A percentile compares a stretch with the other conserved stretches of the same genome.
Conservation (phyloP, 1,140 invertebrate genomes). For the Papilio polytes region DNA sequence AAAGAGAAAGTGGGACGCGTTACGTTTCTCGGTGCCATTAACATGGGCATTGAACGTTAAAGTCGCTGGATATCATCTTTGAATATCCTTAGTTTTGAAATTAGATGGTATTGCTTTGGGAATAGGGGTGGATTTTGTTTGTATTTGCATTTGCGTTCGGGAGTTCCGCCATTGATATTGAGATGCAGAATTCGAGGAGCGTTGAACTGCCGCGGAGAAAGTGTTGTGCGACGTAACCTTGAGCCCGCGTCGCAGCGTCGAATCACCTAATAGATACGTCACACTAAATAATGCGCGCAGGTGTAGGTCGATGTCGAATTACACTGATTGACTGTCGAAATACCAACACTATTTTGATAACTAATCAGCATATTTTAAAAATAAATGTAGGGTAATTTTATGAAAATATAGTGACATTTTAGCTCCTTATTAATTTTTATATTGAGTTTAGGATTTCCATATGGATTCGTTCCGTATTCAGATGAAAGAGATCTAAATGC, state of each 20-base stretch:
- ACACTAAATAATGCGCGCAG: conserved; percentile 56
- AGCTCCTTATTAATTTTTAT: too few species aligned
- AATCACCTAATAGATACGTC: conserved; percentile 72
- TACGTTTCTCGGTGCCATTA: conserved; percentile 81
- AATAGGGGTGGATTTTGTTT: conserved; percentile 55
- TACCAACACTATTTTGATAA: conserved; percentile 13
- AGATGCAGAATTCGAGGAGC: conserved; percentile 79
- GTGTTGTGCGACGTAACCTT: conserved; percentile 79
- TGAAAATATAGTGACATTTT: neutral
- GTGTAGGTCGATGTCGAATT: conserved; percentile 43
- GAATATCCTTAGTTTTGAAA: conserved; percentile 46
- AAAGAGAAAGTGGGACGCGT: conserved; percentile 83
- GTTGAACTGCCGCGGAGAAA: conserved; percentile 79
- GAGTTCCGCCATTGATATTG: conserved; percentile 66
- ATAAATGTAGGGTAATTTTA: conserved; percentile 3
- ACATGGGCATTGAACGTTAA: conserved; percentile 80
- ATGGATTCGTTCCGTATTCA: neutral
- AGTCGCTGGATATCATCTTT: conserved; percentile 67
- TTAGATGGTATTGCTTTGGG: conserved; percentile 52
- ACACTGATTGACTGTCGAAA: conserved; percentile 29
- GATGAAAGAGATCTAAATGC: neutral
- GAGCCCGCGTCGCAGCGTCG: conserved; percentile 65
- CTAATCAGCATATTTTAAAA: neutral
- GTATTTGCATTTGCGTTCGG: conserved; percentile 51
- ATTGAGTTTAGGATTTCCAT: too few species aligned